Conservation (phyloP, 1,140 invertebrate genomes). For the Episyrphus balteatus region DNA sequence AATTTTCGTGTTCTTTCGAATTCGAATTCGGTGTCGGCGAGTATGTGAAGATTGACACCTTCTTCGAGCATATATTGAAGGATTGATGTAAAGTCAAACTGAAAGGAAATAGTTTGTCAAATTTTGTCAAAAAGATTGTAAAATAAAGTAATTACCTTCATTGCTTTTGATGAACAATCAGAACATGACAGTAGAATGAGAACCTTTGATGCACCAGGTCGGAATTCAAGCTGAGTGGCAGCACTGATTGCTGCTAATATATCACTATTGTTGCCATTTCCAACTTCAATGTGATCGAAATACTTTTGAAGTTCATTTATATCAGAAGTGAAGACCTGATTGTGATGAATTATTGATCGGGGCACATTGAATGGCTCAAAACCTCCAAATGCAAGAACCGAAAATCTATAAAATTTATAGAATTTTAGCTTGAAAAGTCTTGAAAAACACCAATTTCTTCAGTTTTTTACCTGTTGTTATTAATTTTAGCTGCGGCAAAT, state of each 20-base stretch:
- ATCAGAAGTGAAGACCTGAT: constrained; percentile 51
- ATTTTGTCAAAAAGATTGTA: constrained; percentile 15
- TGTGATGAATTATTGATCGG: constrained; percentile 53
- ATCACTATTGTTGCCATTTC: constrained; percentile 45
- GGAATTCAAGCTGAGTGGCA: constrained; percentile 63
- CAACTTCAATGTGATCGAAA: constrained; percentile 39
- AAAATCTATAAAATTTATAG: constrained; percentile 52
- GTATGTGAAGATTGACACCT: constrained; percentile 68
- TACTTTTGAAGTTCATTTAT: constrained; percentile 36
- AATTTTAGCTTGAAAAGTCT: constrained; percentile 4
- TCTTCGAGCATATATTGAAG: constrained; percentile 67
- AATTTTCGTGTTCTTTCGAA: constrained; percentile 55
- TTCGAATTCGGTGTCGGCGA: constrained; percentile 68
- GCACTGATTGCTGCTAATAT: constrained; percentile 63
- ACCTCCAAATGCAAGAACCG: constrained; percentile 71
- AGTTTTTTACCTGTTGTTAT: constrained; percentile 49
- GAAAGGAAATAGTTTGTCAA: constrained; percentile 14
- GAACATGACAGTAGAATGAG: constrained; percentile 74
- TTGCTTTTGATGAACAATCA: constrained; percentile 52
- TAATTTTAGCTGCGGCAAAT: constrained; percentile 46
- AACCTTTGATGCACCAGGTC: constrained; percentile 74
- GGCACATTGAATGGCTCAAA: constrained; percentile 56
- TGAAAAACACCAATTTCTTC: constrained; percentile 3
- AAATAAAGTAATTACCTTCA: constrained; percentile 42
- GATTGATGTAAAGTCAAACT: constrained; percentile 68